These are phyloP conservation scores for Lacerta bilineata DNA, from an alignment of 2,797 vertebrate species.

Conservation along the genomic window DNA sequence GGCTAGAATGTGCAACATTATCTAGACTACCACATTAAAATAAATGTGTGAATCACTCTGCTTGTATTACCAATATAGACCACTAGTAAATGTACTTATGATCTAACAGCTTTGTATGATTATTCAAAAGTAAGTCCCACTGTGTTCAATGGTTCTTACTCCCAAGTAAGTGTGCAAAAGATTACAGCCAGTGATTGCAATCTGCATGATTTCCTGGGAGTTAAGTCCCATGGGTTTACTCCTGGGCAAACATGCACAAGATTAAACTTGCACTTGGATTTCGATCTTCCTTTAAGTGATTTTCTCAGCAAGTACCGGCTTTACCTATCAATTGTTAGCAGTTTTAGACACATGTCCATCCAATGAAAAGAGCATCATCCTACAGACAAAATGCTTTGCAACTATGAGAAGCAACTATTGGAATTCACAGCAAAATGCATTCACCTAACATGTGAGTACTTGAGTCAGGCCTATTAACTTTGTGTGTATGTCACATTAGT, in stretches of 20 bases:
- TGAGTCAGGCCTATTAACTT: background rate
- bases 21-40: background rate
- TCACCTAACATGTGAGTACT: background rate
- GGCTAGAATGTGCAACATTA: background rate
- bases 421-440: background rate
- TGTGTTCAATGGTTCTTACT: too few species aligned
- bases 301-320: background rate
- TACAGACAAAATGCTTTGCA: background rate
- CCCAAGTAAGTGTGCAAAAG: background rate
- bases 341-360: background rate
- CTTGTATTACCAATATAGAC: background rate
- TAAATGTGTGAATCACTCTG: background rate
- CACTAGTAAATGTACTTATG: background rate
- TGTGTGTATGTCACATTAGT: background rate
- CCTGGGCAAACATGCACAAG: background rate
- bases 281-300: background rate
- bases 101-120: background rate
- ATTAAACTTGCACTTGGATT: background rate
- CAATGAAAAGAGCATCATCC: background rate
- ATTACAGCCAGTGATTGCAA: background rate
- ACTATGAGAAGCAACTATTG: slow-evolving; percentile 13
- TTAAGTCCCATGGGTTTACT: too few species aligned
- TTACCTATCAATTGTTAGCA: background rate
- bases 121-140: background rate
- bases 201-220: too few species aligned